A percentile compares a stretch with the other conserved stretches of the same genome.
Evolutionary conservation across 1,140 invertebrate species (phyloP).

Genomic region (Eufriesea mexicana): DNA sequence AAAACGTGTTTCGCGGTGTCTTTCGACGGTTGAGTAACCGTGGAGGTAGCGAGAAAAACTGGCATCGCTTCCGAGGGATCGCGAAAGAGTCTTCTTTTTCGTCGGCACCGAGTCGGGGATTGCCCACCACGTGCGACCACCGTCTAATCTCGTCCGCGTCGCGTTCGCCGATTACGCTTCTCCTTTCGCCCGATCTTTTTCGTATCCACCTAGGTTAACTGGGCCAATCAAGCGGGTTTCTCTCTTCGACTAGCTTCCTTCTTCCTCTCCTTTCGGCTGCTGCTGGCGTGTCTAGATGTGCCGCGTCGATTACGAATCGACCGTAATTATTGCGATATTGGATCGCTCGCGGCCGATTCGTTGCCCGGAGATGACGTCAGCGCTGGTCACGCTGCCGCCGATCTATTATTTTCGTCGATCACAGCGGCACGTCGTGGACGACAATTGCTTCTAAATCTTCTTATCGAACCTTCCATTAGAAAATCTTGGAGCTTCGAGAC

Average conservation of each 20-base stretch:
- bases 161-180: neutral
- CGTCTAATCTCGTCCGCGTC: conserved; percentile 15
- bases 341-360: conserved; percentile 40
- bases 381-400: conserved; percentile 26
- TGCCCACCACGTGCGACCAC: neutral
- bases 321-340: conserved; percentile 64
- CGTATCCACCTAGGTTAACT: conserved; percentile 18
- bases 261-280: conserved; percentile 30
- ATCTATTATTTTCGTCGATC: conserved; percentile 28
- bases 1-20: conserved; percentile 1
- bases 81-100: conserved; percentile 30
- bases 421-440: neutral
- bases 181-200: conserved; percentile 19
- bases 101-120: no score
- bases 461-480: neutral
- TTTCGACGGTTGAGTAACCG: conserved; percentile 20
- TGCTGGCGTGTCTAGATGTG: conserved; percentile 27
- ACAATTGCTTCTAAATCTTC: neutral
- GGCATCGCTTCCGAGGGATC: conserved; percentile 14
- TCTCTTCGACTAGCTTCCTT: conserved; percentile 26
- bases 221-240: conserved; percentile 41
- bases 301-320: conserved; percentile 52
- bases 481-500: no score
- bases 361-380: conserved; percentile 54
- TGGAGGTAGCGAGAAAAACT: neutral